Evolutionary conservation across 1,140 invertebrate species (phyloP).

Genomic region (Prorops nasuta): DNA sequence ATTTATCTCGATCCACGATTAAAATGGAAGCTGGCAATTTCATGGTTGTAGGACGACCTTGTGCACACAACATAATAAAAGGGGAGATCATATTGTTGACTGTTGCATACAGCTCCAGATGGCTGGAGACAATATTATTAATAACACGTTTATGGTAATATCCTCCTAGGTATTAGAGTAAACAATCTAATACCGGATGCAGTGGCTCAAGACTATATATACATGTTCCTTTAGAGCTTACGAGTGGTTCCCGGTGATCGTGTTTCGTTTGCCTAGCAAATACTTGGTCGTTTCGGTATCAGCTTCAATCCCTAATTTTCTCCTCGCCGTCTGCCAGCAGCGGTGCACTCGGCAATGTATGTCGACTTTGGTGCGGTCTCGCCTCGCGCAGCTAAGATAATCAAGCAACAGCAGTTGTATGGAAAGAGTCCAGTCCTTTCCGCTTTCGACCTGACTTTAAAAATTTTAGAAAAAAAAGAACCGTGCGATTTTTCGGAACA

Average conservation of each 20-base stretch:
- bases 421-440: too few species aligned
- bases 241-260: conserved; percentile 18
- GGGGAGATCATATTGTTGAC: conserved; percentile 26
- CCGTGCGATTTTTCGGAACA: too few species aligned
- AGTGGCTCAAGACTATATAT: not conserved
- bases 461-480: too few species aligned
- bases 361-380: conserved; percentile 19
- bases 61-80: conserved; percentile 33
- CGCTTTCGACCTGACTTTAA: too few species aligned
- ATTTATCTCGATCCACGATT: too few species aligned
- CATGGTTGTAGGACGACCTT: conserved; percentile 25
- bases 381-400: too few species aligned
- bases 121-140: conserved; percentile 38
- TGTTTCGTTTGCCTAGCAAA: conserved; percentile 41
- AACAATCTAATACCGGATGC: conserved; percentile 31
- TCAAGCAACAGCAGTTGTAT: too few species aligned
- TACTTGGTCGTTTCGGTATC: conserved; percentile 22
- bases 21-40: too few species aligned
- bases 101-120: conserved; percentile 9
- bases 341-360: conserved; percentile 5
- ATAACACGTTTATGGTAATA: conserved; percentile 43
- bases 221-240: conserved; percentile 12
- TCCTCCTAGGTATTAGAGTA: conserved; percentile 32
- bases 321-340: conserved; percentile 16
- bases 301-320: conserved; percentile 23